phyloP scores from a whole-genome alignment of 2,797 vertebrate species.

The Rhinogobio ventralis region DNA sequence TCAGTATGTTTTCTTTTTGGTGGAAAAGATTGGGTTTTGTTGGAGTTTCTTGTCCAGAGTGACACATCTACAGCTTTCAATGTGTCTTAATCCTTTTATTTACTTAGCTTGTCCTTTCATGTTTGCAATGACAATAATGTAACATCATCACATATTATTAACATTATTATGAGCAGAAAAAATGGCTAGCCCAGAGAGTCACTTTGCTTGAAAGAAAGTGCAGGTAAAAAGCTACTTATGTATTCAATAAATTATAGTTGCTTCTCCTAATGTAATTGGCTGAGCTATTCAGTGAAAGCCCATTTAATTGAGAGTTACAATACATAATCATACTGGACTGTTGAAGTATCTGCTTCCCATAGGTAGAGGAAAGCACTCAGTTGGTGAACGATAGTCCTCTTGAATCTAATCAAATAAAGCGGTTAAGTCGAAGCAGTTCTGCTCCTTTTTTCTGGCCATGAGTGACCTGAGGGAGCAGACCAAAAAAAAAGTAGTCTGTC shows the following conservation, averaged over 20 bases:
- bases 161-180: not conserved
- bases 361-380: constrained; percentile 58
- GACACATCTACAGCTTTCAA: not conserved
- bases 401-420: constrained; percentile 48
- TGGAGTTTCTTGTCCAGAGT: not conserved
- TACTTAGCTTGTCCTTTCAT: not conserved
- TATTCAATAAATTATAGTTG: constrained; percentile 25
- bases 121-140: not conserved
- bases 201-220: not conserved
- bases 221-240: constrained; percentile 7
- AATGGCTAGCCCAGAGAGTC: not conserved
- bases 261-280: constrained; percentile 23
- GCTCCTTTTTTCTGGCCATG: constrained; percentile 23
- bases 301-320: constrained; percentile 42
- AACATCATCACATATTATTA: not conserved
- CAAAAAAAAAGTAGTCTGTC: constrained; percentile 14
- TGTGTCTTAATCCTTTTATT: not conserved
- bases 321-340: constrained; percentile 44
- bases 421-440: constrained; percentile 36
- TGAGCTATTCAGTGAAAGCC: constrained; percentile 33
- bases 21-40: not conserved
- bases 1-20: not conserved
- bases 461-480: constrained; percentile 19
- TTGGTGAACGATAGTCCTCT: constrained; percentile 49
- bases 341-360: constrained; percentile 49